A percentile compares a stretch with the other conserved stretches of the same genome.
phyloP scores from a whole-genome alignment of 2,797 vertebrate species.

The Chrysocyon brachyurus region DNA sequence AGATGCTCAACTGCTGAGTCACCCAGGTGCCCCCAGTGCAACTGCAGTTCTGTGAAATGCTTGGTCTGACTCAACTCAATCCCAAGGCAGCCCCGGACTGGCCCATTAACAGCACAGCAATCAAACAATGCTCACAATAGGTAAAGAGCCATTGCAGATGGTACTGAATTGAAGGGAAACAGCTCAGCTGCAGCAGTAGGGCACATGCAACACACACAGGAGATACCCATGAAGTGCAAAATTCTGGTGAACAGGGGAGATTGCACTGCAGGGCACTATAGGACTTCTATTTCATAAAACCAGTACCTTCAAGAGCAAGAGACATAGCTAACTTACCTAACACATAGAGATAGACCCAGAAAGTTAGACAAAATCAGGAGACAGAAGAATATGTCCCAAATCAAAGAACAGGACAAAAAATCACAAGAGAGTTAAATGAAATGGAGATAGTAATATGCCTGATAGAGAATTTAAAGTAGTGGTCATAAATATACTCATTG shows the following conservation, averaged over 20 bases:
- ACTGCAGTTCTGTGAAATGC: not conserved
- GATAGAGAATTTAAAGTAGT: not conserved
- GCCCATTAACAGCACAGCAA: not conserved
- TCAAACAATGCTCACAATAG: not conserved
- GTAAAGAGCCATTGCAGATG: not conserved
- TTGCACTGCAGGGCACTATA: not conserved
- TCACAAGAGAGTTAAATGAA: not conserved
- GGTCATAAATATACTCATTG: not conserved
- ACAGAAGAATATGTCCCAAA: not conserved
- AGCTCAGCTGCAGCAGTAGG: not conserved
- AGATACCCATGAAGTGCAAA: not conserved
- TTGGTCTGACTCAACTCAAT: not conserved
- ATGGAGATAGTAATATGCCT: not conserved
- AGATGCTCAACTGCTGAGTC: too few relatives aligned
- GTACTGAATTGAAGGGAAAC: not conserved
- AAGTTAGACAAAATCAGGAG: not conserved
- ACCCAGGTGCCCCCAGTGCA: too few relatives aligned
- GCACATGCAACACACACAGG: not conserved
- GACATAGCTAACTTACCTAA: not conserved
- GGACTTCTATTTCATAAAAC: not conserved
- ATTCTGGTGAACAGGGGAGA: not conserved
- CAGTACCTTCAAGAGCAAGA: not conserved
- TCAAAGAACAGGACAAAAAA: not conserved
- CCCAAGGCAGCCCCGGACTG: not conserved
- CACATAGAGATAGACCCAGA: not conserved